Percentiles rank a stretch among this genome's conserved stretches.
These are phyloP conservation scores for Phycodurus eques DNA, from an alignment of 2,113 vertebrate genomes.

Conservation along the genomic window DNA sequence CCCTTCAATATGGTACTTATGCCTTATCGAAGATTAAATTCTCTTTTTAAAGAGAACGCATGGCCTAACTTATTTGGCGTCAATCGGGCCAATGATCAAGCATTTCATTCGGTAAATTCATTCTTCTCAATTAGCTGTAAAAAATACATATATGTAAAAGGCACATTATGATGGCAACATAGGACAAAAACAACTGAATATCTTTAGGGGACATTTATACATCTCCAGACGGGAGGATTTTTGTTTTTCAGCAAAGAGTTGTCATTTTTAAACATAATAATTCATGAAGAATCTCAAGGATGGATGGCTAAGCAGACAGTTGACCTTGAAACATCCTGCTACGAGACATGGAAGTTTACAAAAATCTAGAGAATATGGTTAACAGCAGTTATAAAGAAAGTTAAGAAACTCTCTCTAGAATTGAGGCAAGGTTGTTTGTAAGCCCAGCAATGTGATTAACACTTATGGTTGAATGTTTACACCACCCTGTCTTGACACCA, in stretches of 20 bases:
- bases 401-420: background rate
- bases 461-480: background rate
- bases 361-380: background rate
- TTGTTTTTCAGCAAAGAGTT: background rate
- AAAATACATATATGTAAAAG: slow-evolving; percentile 28
- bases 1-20: background rate
- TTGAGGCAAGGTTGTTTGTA: background rate
- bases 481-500: background rate
- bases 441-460: background rate
- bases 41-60: background rate
- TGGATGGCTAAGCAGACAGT: background rate
- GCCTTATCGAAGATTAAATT: background rate
- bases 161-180: slow-evolving; percentile 36
- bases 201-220: background rate
- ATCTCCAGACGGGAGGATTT: background rate
- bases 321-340: background rate
- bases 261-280: background rate
- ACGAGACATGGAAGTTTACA: background rate
- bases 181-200: background rate
- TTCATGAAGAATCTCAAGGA: background rate
- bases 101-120: background rate
- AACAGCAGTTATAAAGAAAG: background rate
- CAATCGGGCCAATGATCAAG: background rate
- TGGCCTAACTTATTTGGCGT: background rate
- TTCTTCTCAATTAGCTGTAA: background rate